Percentiles rank a stretch among this genome's conserved stretches.
These are phyloP conservation scores for Adoxophyes honmai DNA, from an alignment of 1,140 invertebrate genomes.

Conservation along the genomic window DNA sequence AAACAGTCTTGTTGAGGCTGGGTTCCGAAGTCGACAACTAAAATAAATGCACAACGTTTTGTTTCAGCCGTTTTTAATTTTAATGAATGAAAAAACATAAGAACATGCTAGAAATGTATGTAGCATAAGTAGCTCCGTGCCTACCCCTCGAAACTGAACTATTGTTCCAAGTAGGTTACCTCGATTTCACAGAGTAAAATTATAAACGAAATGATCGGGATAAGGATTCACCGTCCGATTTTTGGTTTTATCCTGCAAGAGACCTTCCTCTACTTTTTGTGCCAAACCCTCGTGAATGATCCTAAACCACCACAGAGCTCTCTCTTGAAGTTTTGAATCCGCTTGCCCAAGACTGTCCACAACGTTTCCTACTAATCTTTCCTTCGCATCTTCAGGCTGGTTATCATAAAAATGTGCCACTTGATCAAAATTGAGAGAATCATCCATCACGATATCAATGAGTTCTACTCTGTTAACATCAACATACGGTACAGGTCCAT, in stretches of 20 bases:
- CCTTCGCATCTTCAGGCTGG: constrained; percentile 80
- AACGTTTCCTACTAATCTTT: constrained; percentile 87
- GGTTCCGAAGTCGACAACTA: too few relatives aligned
- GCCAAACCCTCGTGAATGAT: constrained; percentile 80
- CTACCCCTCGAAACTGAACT: too few relatives aligned
- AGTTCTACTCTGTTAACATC: background rate
- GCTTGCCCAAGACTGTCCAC: constrained; percentile 83
- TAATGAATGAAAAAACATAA: too few relatives aligned
- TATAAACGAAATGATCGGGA: too few relatives aligned
- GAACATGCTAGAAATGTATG: too few relatives aligned
- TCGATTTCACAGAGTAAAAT: too few relatives aligned
- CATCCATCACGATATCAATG: background rate
- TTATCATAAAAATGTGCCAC: background rate
- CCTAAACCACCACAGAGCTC: constrained; percentile 83
- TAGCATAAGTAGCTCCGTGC: too few relatives aligned
- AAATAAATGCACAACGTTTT: too few relatives aligned
- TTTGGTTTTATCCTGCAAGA: constrained; percentile 74
- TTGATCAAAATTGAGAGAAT: constrained; percentile 2
- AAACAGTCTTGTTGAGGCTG: too few relatives aligned
- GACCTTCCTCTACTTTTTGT: constrained; percentile 75
- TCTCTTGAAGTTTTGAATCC: constrained; percentile 87
- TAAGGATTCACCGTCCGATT: too few relatives aligned
- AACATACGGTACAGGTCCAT: constrained; percentile 1
- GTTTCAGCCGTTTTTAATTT: too few relatives aligned
- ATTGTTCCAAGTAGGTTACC: too few relatives aligned